Evolutionary conservation across 2,888 invertebrate species (phyloP), one percentile per base, ranked within the genome.

Genomic region (Ormyrus labotus): DNA sequence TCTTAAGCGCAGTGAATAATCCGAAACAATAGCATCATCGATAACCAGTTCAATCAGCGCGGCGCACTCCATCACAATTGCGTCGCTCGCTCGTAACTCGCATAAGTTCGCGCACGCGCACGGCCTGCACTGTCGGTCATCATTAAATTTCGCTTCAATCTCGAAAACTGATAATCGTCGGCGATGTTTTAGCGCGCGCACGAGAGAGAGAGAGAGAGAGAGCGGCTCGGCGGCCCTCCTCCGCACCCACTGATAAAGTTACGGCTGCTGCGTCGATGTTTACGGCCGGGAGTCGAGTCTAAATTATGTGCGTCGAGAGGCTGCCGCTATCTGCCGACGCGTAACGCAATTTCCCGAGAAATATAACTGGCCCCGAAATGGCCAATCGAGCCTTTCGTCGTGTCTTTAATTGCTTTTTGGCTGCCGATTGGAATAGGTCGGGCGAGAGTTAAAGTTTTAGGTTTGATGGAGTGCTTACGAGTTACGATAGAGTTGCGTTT

Each of bases 141-240:
- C 70, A 75, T 80, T 75, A 61, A 76, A 80, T 80, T 80, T 69
- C 63, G 47, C 68, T 77, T 72, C 63, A 72, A 80, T 81, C 57
- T n/a, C 61, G 76, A 72, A 77, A 77, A 77, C 77, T 77, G 77
- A 81, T 81, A 77, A 81, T 77, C 81, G 58, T 10, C 51, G 58
- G 48, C 7, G 64, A 71, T 71, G 67, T 61, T 71, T 80, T 50
- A 67, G 71, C 63, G 11, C 51, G 61, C 55, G 34, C 45, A 7
- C 9, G 9, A 4, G 34, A 19, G 47, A 34, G 13, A 57, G 73
- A 77, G 63, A 48, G 63, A 61, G 8, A 5, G 13, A 6, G 13
- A 9, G 10, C 47, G 45, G 64, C 13, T 10, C 6, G 51, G 53
- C 4, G 6, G 57, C 55, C 48, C 34, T 34, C 34, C 34, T 34